Conservation (phyloP, 2,797 vertebrate genomes). For the Pampus argenteus region DNA sequence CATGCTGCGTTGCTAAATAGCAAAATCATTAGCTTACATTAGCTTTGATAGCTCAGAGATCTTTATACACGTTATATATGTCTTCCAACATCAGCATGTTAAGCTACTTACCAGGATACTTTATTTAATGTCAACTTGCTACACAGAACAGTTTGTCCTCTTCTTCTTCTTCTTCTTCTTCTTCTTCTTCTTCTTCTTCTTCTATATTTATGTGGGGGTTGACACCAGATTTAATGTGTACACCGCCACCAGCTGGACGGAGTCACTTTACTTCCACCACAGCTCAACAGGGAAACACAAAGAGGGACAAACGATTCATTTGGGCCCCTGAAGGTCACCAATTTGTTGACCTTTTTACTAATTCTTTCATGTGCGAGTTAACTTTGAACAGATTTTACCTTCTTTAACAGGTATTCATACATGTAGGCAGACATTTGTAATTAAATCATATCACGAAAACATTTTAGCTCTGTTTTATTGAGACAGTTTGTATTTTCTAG, state of each 20-base stretch:
- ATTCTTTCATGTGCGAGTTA: no score
- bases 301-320: no score
- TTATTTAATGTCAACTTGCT: constrained; percentile 25
- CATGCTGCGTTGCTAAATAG: background rate
- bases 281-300: no score
- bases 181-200: constrained; percentile 30
- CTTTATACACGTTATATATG: fast-evolving
- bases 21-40: background rate
- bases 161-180: constrained; percentile 27
- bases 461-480: no score
- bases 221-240: fast-evolving
- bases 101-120: constrained; percentile 17
- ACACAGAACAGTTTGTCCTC: background rate
- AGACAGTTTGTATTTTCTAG: no score
- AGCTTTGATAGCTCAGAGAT: fast-evolving
- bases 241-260: constrained; percentile 6
- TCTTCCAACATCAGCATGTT: fast-evolving
- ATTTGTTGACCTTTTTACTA: no score
- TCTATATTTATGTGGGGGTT: fast-evolving
- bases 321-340: no score
- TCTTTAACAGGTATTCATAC: no score
- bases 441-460: no score
- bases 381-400: no score
- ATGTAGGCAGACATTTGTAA: no score
- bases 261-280: no score